Base-by-base conservation (phyloP, 2,797 vertebrate genomes). In the Esox lucius region DNA sequence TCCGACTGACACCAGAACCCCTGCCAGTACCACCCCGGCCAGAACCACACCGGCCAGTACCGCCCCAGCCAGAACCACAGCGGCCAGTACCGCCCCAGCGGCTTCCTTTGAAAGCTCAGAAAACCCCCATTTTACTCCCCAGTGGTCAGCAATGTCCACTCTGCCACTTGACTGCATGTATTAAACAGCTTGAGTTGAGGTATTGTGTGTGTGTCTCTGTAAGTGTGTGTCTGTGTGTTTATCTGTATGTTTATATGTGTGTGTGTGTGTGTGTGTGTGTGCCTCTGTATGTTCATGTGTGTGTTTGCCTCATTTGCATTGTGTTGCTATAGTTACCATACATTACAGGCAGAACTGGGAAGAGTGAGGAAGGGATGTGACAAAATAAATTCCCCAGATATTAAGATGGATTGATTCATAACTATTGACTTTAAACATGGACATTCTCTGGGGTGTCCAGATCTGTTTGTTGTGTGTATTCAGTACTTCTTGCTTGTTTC, bases 131-230 rank as follows among this genome's bases (percentile, higher is more conserved):
- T 89, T 84, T 83, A 87, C 87, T 86, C 89, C 67, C 75, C 87
- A 81, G 87, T 17, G 89, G 88, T 91, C 91, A 88, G 77, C 85
- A 91, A 84, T 82, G 86, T 91, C 90, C 91, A 90, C 89, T 89
- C 75, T 78, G 49, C 76, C 48, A 7, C 80, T 76, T 75, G 87
- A 85, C 86, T 89, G 82, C 88, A 90, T 85, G 87, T 66, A 81
- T 82, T 87, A 88, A 88, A 89, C 89, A 66, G 15, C 15, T 24
- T 31, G 15, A 15, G 26, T 65, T 64, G 64, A 31, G 64, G 15
- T 4, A 17, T 13, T 33, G 65, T 68, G 64, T 53, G 39, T 39
- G 62, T 79, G 28, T 56, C 13, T 56, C 7, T 56, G 13, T 17
- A 19, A 13, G 39, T 71, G 48, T 56, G 17, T 35, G 2, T 71